These are phyloP conservation scores for Phoxinus dragarum DNA, from an alignment of 2,797 vertebrate genomes.

Conservation along the genomic window DNA sequence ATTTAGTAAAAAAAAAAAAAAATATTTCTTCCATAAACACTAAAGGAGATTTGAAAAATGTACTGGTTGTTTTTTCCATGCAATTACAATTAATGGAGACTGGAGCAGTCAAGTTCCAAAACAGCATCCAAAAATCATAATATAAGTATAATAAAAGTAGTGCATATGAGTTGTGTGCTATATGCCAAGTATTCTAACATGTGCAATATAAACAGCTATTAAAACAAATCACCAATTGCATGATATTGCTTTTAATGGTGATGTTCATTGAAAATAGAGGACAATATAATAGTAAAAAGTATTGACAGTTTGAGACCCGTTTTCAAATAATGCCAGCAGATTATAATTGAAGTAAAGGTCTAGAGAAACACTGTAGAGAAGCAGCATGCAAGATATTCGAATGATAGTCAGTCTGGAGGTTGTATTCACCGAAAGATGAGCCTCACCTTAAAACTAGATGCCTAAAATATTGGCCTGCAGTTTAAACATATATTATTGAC, in stretches of 20 bases:
- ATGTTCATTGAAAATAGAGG: conserved; percentile 68
- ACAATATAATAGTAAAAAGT: conserved; percentile 66
- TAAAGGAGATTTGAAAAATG: too few species aligned
- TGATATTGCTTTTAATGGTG: conserved; percentile 73
- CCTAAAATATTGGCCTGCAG: background rate
- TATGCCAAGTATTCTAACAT: background rate
- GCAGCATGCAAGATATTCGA: conserved; percentile 64
- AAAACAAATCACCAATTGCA: conserved; percentile 59
- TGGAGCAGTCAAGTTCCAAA: background rate
- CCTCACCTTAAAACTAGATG: background rate
- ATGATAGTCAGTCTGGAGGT: background rate
- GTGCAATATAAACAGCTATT: background rate
- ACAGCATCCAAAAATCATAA: background rate
- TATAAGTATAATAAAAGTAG: background rate
- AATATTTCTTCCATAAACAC: too few species aligned
- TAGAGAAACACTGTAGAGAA: conserved; percentile 66
- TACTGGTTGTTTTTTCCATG: background rate
- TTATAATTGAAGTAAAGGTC: conserved; percentile 7
- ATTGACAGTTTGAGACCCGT: conserved; percentile 82
- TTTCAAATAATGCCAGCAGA: conserved; percentile 45
- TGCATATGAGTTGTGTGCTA: background rate
- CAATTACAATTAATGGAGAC: background rate
- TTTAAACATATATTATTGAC: background rate
- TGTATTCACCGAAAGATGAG: background rate
- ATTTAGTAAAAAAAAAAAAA: too few species aligned